These are phyloP conservation scores for Odontophorus gujanensis DNA, from an alignment of 2,113 vertebrate genomes.

Conservation along the genomic window DNA sequence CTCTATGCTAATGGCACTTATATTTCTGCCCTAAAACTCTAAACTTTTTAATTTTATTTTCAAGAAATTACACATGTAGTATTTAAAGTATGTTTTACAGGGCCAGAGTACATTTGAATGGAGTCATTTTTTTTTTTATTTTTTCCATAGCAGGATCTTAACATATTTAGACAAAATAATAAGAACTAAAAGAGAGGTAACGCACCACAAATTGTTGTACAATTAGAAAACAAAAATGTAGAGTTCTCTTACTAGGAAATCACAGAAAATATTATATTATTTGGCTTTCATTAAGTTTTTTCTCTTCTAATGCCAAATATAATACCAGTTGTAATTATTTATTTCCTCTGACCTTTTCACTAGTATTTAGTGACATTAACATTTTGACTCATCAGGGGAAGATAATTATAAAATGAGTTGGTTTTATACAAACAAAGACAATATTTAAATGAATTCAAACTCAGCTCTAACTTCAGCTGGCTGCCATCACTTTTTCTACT, in stretches of 20 bases:
- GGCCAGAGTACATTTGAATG: background rate
- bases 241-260: background rate
- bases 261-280: background rate
- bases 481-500: background rate
- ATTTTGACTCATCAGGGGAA: background rate
- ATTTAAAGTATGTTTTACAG: background rate
- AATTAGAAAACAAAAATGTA: background rate
- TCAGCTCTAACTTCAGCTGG: background rate
- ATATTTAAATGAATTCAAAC: background rate
- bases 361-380: slow-evolving; percentile 31
- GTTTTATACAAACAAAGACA: background rate
- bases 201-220: background rate
- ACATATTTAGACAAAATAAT: background rate
- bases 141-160: background rate
- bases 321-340: background rate
- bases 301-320: background rate
- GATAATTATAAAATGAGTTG: slow-evolving; percentile 17
- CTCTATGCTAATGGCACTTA: background rate
- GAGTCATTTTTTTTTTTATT: background rate
- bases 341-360: slow-evolving; percentile 51
- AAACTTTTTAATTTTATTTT: too few relatives aligned
- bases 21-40: background rate
- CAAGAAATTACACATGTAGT: background rate
- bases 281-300: background rate
- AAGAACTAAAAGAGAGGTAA: background rate